Conservation (phyloP, 2,797 vertebrate species). For the Falco columbarius region DNA sequence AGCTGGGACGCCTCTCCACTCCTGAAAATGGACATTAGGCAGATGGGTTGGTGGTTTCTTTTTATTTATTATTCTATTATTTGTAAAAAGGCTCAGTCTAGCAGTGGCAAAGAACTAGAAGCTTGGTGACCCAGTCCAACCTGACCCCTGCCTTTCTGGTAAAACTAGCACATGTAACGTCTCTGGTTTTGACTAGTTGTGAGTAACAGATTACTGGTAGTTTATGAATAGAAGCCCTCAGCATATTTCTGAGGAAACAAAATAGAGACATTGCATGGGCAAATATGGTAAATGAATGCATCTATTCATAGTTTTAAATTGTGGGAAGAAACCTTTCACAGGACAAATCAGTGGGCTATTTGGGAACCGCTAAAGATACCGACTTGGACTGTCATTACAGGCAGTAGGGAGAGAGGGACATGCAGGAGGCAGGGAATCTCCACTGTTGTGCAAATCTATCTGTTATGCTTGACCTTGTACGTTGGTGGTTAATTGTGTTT, state of each 20-base stretch:
- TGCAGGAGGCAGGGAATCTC: neutral
- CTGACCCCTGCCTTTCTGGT: neutral
- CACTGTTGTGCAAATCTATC: neutral
- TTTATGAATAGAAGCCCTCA: neutral
- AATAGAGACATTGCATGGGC: neutral
- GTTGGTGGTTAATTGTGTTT: neutral
- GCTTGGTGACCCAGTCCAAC: neutral
- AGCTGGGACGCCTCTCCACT: neutral
- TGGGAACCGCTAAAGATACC: neutral
- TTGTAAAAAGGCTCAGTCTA: neutral
- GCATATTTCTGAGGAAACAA: neutral
- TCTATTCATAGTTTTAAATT: neutral
- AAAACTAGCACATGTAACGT: neutral
- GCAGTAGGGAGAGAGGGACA: neutral
- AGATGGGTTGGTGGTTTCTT: neutral
- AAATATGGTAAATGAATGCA: neutral
- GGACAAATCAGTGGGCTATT: neutral
- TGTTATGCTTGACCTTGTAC: neutral
- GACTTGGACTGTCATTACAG: accelerated
- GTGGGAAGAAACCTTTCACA: neutral
- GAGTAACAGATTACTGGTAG: neutral
- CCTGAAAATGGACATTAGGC: neutral
- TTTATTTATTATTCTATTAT: neutral
- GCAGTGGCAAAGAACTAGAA: neutral
- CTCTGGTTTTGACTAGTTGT: neutral